Conservation (phyloP, 2,113 vertebrate genomes). For the Morone chrysops region DNA sequence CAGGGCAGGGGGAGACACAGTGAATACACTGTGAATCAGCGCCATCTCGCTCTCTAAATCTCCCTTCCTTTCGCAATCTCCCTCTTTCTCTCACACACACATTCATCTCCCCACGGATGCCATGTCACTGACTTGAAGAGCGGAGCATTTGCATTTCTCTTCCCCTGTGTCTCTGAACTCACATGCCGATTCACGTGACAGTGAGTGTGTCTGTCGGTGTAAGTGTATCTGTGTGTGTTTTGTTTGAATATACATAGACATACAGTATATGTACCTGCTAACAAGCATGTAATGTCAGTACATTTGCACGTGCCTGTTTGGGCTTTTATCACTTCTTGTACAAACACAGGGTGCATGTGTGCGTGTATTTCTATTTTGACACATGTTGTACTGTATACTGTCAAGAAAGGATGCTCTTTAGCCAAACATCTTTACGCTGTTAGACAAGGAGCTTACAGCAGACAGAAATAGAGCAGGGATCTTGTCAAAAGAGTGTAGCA, state of each 20-base stretch:
- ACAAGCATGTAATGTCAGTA: conserved; percentile 37
- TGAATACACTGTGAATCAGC: conserved; percentile 64
- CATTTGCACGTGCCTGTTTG: conserved; percentile 44
- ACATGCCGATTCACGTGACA: conserved; percentile 72
- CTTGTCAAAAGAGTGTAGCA: conserved; percentile 41
- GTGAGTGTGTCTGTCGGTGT: conserved; percentile 1
- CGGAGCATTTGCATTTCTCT: conserved; percentile 77
- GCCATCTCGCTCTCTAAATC: conserved; percentile 50
- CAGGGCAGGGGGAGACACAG: conserved; percentile 45
- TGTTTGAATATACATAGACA: conserved; percentile 31
- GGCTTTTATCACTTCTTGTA: conserved; percentile 34
- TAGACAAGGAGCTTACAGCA: conserved; percentile 58
- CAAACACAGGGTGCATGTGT: neutral
- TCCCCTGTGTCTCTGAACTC: conserved; percentile 60
- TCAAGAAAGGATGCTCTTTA: conserved; percentile 39
- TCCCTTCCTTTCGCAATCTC: conserved; percentile 18
- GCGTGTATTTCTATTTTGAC: conserved; percentile 49
- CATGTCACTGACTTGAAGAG: conserved; percentile 74
- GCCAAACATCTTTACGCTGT: conserved; percentile 50
- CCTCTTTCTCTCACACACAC: conserved; percentile 13
- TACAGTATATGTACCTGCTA: conserved; percentile 7
- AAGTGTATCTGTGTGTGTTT: neutral
- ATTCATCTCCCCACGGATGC: conserved; percentile 62
- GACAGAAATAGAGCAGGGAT: conserved; percentile 35
- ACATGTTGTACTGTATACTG: conserved; percentile 33